phyloP scores from a whole-genome alignment of 2,113 vertebrate genomes.

The Bos javanicus region DNA sequence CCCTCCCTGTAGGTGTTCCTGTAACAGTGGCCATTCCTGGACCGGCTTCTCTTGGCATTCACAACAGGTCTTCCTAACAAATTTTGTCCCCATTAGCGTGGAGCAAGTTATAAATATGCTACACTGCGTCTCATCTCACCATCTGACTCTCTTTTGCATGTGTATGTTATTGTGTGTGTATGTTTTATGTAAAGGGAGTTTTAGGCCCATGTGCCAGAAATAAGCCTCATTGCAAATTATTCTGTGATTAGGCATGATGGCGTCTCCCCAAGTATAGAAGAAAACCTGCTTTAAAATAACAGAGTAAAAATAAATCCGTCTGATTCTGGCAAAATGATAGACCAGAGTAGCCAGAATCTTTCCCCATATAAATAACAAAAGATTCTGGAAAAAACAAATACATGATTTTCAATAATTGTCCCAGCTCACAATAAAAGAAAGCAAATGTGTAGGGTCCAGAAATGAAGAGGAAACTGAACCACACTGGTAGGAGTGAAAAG shows the following conservation, averaged over 20 bases:
- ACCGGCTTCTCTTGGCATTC: not conserved
- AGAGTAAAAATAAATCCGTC: not conserved
- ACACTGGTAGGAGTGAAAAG: too few relatives aligned
- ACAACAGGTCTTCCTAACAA: not conserved
- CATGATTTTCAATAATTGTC: not conserved
- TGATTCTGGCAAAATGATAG: constrained; percentile 21
- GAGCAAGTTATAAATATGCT: not conserved
- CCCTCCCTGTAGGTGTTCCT: not conserved
- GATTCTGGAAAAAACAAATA: not conserved
- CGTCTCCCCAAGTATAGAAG: not conserved
- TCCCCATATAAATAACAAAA: not conserved
- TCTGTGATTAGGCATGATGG: constrained; percentile 28
- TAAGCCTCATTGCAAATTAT: not conserved
- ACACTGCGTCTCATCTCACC: not conserved
- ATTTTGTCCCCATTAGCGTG: not conserved
- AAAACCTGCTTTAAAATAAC: constrained; percentile 30
- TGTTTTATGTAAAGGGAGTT: not conserved
- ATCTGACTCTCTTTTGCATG: not conserved
- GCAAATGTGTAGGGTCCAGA: not conserved
- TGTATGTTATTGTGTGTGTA: not conserved
- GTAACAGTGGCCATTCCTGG: not conserved
- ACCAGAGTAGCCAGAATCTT: not conserved
- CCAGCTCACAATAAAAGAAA: not conserved
- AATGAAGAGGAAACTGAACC: not conserved
- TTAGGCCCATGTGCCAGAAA: not conserved